Evolutionary conservation across 2,888 invertebrate species (phyloP).

Genomic region (Drosophila nigricruria): DNA sequence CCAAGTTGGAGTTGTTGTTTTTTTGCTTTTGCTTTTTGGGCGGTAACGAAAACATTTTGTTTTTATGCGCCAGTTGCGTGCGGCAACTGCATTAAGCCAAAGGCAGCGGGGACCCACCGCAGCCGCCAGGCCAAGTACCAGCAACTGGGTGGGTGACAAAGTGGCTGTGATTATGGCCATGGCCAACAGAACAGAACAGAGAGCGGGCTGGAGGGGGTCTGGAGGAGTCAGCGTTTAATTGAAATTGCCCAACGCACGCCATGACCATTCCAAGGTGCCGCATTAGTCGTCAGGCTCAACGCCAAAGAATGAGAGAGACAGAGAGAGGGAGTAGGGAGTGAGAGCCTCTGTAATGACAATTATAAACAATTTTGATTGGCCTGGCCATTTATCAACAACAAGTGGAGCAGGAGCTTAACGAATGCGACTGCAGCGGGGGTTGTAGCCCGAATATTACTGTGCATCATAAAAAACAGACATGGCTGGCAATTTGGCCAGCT

Average conservation of each 20-base stretch:
- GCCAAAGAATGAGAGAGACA: conserved; percentile 23
- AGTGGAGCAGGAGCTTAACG: conserved; percentile 35
- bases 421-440: not conserved
- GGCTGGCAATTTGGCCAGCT: conserved; percentile 42
- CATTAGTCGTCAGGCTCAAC: conserved; percentile 76
- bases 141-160: conserved; percentile 77
- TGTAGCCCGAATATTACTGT: not conserved
- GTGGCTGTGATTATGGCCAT: conserved; percentile 75
- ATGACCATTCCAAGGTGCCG: conserved; percentile 77
- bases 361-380: conserved; percentile 78
- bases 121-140: conserved; percentile 30
- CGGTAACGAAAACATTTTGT: conserved; percentile 67
- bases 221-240: conserved; percentile 63
- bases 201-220: not conserved
- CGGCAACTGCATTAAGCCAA: conserved; percentile 74
- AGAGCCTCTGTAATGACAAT: conserved; percentile 62
- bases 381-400: conserved; percentile 63
- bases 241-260: conserved; percentile 79
- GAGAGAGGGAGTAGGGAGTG: not conserved
- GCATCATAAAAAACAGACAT: conserved; percentile 73
- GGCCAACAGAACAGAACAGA: conserved; percentile 17
- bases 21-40: conserved; percentile 6
- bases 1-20: not conserved
- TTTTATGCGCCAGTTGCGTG: conserved; percentile 76
- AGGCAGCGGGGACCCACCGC: conserved; percentile 47